Base-by-base conservation (phyloP, 2,113 vertebrate genomes). In the Morone chrysops region DNA sequence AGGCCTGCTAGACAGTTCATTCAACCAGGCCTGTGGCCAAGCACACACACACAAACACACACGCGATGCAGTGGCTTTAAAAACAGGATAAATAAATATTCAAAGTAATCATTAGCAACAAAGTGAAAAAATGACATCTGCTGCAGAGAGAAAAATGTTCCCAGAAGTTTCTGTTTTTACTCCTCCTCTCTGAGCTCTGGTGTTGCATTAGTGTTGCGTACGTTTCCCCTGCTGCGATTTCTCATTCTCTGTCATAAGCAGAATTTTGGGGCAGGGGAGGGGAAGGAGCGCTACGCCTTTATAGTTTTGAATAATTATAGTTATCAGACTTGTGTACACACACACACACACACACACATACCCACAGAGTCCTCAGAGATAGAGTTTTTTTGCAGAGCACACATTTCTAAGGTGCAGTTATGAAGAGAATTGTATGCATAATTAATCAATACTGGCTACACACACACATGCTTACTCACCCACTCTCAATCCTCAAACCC, bases 261-360 rank as follows among this genome's bases (percentile, higher is more conserved):
- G 66, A 76, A 66, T 80, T 70, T 63, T 8, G 45, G 8, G 71
- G 47, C 0, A 7, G 38, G 2, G 41, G 53, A 40, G 65, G 53
- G 40, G 56, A 41, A 57, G 41, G 45, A 67, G 13, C 0, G 36
- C 68, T 59, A 63, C 8, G 78, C 84, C 81, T 79, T 86, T 69
- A 63, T 78, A 70, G 45, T 76, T 73, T 57, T 82, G 70, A 80
- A 80, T 86, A 82, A 84, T 88, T 90, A 78, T n/a, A 81, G 48
- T 31, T 75, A 80, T 76, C 83, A 80, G 57, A 54, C 67, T 60
- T 47, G 7, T 25, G 43, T 31, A 36, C 36, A 54, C 53, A 68
- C 22, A 36, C 61, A 43, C 50, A 70, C 63, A 86, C 69, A 68
- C 61, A 75, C 73, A 70, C 66, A 83, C 61, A 81, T 14, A 82